Evolutionary conservation across 1,140 invertebrate genomes (phyloP).

Genomic region (Rhysida immarginata): DNA sequence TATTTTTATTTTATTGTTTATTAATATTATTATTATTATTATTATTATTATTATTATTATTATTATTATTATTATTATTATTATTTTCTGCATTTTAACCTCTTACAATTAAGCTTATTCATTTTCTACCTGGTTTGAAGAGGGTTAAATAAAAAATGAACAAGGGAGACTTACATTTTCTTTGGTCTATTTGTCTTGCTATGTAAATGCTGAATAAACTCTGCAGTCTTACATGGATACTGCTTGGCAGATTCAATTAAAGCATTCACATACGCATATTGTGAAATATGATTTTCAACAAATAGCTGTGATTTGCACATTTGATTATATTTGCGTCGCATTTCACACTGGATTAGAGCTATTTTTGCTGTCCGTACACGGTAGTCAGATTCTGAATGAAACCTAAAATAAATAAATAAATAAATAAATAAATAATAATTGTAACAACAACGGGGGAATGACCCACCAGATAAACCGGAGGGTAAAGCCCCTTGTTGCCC

Average conservation of each 20-base stretch:
- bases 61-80: too few species aligned
- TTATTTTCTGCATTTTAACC: too few species aligned
- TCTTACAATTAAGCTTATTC: too few species aligned
- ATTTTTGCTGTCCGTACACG: background rate
- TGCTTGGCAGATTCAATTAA: constrained; percentile 15
- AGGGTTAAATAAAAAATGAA: too few species aligned
- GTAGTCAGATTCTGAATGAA: constrained; percentile 13
- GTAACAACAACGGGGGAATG: background rate
- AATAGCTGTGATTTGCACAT: constrained; percentile 10
- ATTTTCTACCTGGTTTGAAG: too few species aligned
- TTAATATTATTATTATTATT: too few species aligned
- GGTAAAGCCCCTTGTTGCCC: too few species aligned
- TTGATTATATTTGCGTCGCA: constrained; percentile 13
- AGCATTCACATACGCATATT: background rate
- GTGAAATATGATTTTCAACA: background rate
- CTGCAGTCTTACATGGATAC: constrained; percentile 16
- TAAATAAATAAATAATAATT: background rate
- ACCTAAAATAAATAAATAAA: constrained; percentile 10
- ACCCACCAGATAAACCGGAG: too few species aligned
- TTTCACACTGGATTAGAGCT: constrained; percentile 5
- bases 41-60: too few species aligned
- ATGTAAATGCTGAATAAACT: constrained; percentile 12
- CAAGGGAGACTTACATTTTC: constrained; percentile 14
- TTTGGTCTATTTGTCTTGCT: constrained; percentile 6
- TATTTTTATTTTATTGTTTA: too few species aligned